Evolutionary conservation across 2,113 vertebrate genomes (phyloP).

Genomic region (western clawed frog (Xenopus tropicalis)): UCB_Xtro_10.0 CM004445.2:132948001-132948500

Average conservation of each 20-base stretch:
- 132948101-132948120: too few relatives aligned
- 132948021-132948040: too few relatives aligned
- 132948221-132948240: slow-evolving; percentile 80
- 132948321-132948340: slow-evolving; percentile 77
- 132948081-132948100: too few relatives aligned
- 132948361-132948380: slow-evolving; percentile 89
- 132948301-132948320: slow-evolving; percentile 62
- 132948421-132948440: neutral
- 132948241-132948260: slow-evolving; percentile 85
- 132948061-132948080: too few relatives aligned
- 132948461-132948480: too few relatives aligned
- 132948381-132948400: slow-evolving; percentile 94
- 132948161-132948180: too few relatives aligned
- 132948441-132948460: too few relatives aligned
- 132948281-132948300: slow-evolving; percentile 74
- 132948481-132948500: too few relatives aligned
- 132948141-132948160: too few relatives aligned
- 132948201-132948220: slow-evolving; percentile 74
- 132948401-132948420: slow-evolving; percentile 83
- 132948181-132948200: neutral
- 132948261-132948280: slow-evolving; percentile 82
- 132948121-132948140: too few relatives aligned
- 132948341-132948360: slow-evolving; percentile 75
- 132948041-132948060: too few relatives aligned
- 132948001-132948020: too few relatives aligned